phyloP scores from a whole-genome alignment of 2,888 invertebrate species.

The Anodontia alba region DNA sequence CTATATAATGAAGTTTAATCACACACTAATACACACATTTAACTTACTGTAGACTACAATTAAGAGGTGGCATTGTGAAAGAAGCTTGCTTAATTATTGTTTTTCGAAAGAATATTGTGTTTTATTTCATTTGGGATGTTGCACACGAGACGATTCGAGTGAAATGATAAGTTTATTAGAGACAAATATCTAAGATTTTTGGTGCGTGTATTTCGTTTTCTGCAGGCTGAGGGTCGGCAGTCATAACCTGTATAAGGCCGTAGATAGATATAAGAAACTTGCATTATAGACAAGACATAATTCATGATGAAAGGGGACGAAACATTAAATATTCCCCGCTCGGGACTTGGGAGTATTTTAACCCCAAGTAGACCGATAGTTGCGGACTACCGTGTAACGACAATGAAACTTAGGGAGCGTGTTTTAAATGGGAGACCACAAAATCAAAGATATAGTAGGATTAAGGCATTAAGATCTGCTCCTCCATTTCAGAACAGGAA shows the following conservation, averaged over 20 bases:
- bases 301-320: not conserved
- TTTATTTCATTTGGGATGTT: no score
- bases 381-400: slow-evolving; percentile 51
- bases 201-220: no score
- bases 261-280: not conserved
- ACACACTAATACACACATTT: not conserved
- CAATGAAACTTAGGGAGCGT: slow-evolving; percentile 53
- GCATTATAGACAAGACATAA: not conserved
- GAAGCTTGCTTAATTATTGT: no score
- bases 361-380: not conserved
- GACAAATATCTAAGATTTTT: no score
- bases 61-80: not conserved
- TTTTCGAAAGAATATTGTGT: no score
- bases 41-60: not conserved
- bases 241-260: not conserved
- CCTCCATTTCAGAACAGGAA: slow-evolving; percentile 69
- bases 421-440: slow-evolving; percentile 50
- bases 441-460: slow-evolving; percentile 23
- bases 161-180: no score
- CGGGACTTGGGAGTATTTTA: not conserved
- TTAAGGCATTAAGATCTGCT: slow-evolving; percentile 42
- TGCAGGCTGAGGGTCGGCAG: no score
- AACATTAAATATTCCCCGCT: not conserved
- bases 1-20: slow-evolving; percentile 1
- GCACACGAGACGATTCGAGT: no score